Base-by-base conservation (phyloP, 2,888 invertebrate genomes). In the Acronicta alni region DNA sequence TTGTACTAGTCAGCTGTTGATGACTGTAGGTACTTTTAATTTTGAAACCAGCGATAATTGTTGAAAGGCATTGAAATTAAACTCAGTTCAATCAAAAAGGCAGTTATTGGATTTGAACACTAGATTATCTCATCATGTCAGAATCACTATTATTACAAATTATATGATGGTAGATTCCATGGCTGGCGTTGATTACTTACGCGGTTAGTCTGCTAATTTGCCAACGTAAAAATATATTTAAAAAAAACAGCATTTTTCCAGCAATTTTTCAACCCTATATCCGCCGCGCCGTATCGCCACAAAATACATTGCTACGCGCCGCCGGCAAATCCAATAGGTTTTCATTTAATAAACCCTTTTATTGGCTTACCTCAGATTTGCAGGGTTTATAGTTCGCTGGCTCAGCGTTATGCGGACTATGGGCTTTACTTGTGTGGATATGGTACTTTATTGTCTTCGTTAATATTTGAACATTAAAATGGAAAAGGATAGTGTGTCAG, bases 331-430 rank as follows among this genome's bases (percentile, higher is more conserved):
- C 90, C 92, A 88, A 89, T 93, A 92, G 92, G 90, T 90, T 91
- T 93, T 89, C 90, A 90, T 92, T 91, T 89, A 90, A 89, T 89
- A 88, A 91, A 90, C 88, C 93, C 92, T 87, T 92, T 93, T 91
- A 93, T 93, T 92, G 93, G 93, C 90, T 93, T 93, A 93, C 86
- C 87, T 87, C 73, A 89, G 93, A 91, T 91, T 93, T 90, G 85
- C 83, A 71, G 82, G 83, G 82, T 81, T 87, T 82, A 78, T 77
- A 70, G 71, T 67, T 65, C 60, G 55, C 68, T 67, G 74, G 76
- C 77, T 82, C 80, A 82, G 78, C 79, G 80, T 71, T 77, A 76
- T 80, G 76, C 76, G 78, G 75, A 57, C 70, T 47, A 42, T n/a
- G 61, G 42, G 48, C 32, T 62, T 65, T 65, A 72, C 55, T 75